These are phyloP conservation scores for Orchesellides sinensis DNA, from an alignment of 2,888 invertebrate species.

Conservation along the genomic window DNA sequence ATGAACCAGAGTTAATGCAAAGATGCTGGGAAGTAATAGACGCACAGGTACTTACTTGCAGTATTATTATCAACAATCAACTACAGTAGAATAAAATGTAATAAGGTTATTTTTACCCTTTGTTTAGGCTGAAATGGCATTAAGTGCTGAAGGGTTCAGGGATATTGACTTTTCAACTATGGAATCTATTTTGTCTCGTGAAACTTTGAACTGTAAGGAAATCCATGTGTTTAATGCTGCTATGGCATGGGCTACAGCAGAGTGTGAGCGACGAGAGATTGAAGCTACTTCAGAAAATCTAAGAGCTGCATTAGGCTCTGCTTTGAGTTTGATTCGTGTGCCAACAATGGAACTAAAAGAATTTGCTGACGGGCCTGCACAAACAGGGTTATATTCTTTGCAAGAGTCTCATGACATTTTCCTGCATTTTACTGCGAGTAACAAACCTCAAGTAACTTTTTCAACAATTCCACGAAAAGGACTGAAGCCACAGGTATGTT, in stretches of 20 bases:
- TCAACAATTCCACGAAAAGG: conserved; percentile 90
- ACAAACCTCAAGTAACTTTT: conserved; percentile 90
- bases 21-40: conserved; percentile 98
- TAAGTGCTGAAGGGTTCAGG: conserved; percentile 96
- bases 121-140: conserved; percentile 93
- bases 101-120: conserved; percentile 71
- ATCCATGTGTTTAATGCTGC: conserved; percentile 94
- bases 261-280: conserved; percentile 90
- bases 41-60: conserved; percentile 85
- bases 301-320: conserved; percentile 83
- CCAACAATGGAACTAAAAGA: conserved; percentile 96
- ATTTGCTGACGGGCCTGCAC: conserved; percentile 96
- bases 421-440: conserved; percentile 93
- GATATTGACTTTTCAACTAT: conserved; percentile 96
- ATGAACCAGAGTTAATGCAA: conserved; percentile 97
- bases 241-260: conserved; percentile 94
- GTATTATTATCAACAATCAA: neutral
- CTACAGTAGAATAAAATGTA: neutral
- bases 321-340: conserved; percentile 92
- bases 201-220: conserved; percentile 97
- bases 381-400: conserved; percentile 92
- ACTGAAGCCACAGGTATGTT: conserved; percentile 88
- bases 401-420: conserved; percentile 97
- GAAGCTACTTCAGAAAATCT: conserved; percentile 89
- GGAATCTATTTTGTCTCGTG: conserved; percentile 92